These are phyloP conservation scores for Glareola pratincola DNA, from an alignment of 2,113 vertebrate species.

Conservation along the genomic window DNA sequence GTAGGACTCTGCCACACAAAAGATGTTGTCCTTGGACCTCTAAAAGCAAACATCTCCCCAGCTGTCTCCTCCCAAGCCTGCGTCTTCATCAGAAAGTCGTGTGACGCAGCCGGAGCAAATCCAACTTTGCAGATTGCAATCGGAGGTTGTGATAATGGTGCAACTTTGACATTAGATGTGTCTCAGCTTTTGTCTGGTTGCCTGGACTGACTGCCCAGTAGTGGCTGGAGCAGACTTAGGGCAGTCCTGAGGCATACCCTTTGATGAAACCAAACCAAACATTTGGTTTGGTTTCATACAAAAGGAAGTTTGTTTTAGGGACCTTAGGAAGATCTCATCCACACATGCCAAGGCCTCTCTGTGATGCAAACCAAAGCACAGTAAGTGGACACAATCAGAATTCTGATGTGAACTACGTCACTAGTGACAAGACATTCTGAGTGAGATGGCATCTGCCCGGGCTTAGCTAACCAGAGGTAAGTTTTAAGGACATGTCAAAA, in stretches of 20 bases:
- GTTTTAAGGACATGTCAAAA: neutral
- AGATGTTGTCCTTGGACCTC: neutral
- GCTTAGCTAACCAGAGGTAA: neutral
- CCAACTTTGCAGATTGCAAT: neutral
- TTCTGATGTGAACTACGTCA: neutral
- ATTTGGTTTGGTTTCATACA: neutral
- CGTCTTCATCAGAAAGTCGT: neutral
- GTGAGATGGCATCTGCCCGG: neutral
- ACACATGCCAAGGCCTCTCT: neutral
- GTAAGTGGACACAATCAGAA: neutral
- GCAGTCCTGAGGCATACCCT: neutral
- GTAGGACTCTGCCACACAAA: neutral
- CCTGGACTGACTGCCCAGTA: neutral
- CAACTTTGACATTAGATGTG: neutral
- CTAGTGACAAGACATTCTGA: neutral
- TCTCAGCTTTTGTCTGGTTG: neutral
- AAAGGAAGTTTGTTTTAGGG: neutral
- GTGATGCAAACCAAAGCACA: neutral
- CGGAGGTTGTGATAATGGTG: neutral
- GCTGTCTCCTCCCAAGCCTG: neutral
- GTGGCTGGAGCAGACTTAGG: neutral
- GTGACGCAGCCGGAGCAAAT: fast-evolving
- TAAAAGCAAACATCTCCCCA: neutral
- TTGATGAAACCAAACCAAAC: neutral
- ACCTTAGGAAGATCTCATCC: neutral